phyloP scores from a whole-genome alignment of 2,888 invertebrate genomes.

The Chironomus tentans region DNA sequence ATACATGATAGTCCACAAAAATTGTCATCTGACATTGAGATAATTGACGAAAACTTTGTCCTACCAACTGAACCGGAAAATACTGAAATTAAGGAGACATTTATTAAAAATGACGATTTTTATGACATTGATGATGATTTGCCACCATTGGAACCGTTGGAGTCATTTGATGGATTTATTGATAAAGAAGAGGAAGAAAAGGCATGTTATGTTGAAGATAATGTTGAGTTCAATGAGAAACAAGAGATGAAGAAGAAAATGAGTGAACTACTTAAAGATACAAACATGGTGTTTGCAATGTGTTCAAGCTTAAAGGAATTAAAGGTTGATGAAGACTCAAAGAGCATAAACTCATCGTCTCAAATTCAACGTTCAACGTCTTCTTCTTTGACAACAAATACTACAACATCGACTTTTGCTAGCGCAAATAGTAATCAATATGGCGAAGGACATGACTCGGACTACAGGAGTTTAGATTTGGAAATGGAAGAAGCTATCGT shows the following conservation, averaged over 20 bases:
- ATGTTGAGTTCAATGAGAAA: background rate
- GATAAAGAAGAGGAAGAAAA: background rate
- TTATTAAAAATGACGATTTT: constrained; percentile 22
- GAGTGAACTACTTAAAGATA: constrained; percentile 19
- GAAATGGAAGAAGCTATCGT: constrained; percentile 29
- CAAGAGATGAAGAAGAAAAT: constrained; percentile 14
- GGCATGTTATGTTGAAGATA: background rate
- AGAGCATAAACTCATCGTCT: constrained; percentile 3
- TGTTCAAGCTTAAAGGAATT: constrained; percentile 40
- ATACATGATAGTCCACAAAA: background rate
- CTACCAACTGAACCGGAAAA: background rate
- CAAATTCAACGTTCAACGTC: constrained; percentile 22
- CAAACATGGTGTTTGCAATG: constrained; percentile 38
- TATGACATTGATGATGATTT: constrained; percentile 17
- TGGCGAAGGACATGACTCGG: constrained; percentile 26
- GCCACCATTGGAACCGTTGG: constrained; percentile 14
- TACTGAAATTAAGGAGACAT: background rate
- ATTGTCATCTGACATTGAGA: too few species aligned
- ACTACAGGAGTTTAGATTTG: constrained; percentile 28
- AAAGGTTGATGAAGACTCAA: background rate
- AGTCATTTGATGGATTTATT: background rate
- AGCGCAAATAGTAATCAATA: constrained; percentile 8
- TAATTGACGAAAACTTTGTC: too few species aligned
- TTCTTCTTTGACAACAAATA: constrained; percentile 8
- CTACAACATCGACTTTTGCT: constrained; percentile 17